Percentiles rank a stretch among this genome's conserved stretches.
Conservation (phyloP, 1,140 invertebrate species). For the Drosophila leontia region DNA sequence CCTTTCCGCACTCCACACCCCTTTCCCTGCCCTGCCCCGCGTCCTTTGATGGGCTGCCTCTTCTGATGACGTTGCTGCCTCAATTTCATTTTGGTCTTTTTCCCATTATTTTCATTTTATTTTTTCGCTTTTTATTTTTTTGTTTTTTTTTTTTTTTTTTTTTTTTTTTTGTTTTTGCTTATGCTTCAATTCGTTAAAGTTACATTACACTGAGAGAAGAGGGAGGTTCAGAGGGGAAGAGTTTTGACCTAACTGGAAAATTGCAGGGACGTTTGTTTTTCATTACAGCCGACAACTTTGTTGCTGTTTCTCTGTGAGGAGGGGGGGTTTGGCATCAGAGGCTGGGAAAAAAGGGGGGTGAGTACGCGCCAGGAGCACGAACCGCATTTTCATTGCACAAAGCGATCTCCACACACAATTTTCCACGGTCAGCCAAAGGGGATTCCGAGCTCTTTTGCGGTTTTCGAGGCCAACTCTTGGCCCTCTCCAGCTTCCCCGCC, state of each 20-base stretch:
- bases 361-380: constrained; percentile 66
- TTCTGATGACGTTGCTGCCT: constrained; percentile 43
- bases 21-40: background rate
- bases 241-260: constrained; percentile 78
- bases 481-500: background rate
- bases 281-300: constrained; percentile 59
- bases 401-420: constrained; percentile 72
- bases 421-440: constrained; percentile 65
- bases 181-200: constrained; percentile 73
- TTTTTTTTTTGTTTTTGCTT: constrained; percentile 16
- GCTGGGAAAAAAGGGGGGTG: background rate
- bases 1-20: background rate
- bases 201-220: constrained; percentile 73
- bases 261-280: constrained; percentile 80
- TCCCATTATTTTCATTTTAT: constrained; percentile 80
- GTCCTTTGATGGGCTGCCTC: constrained; percentile 30
- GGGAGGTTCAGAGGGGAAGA: constrained; percentile 18
- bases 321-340: background rate
- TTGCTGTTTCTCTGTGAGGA: constrained; percentile 3
- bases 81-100: constrained; percentile 81
- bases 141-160: constrained; percentile 12
- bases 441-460: constrained; percentile 60
- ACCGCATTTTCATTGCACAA: constrained; percentile 79
- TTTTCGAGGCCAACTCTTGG: constrained; percentile 57
- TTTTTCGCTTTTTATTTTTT: constrained; percentile 33